Base-by-base conservation (phyloP, 64 coral and sea anemone genomes). In the Catalaphyllia jardinei region DNA sequence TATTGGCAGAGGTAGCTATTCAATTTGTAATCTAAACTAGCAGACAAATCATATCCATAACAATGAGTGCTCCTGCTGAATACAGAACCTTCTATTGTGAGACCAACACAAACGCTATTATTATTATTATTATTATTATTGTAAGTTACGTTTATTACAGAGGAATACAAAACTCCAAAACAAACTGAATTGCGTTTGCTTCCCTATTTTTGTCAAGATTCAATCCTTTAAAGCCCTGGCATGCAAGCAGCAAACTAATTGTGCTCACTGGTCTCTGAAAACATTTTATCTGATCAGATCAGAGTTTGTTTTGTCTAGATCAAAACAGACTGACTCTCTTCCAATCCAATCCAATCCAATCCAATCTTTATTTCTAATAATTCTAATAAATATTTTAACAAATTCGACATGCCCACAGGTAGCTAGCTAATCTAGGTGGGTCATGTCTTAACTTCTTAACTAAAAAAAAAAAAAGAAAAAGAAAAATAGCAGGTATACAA, bases 81-180 rank as follows among this genome's bases (percentile, higher is more conserved):
- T 28, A 79, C 24, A 54, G 76, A 12, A 11, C 51, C n/a, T 39
- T 46, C 49, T 79, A 29, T 79, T 29, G 50, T 55, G 76, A 5
- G 16, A 4, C 46, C 76, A 4, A 28, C 76, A 79, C 49, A 79
- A 57, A 57, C 9, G 10, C 16, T 29, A 55, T 55, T 75, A 57
- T 46, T 46, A 78, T 79, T 51, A 79, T 59, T 29, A 55, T 55
- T 75, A 57, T 46, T 46, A 78, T 79, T 51, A 79, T 59, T 79
- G 50, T 10, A 79, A 55, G 55, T 28, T 50, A 20, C 11, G 11
- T 27, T 55, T 55, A 29, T 79, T 4, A 55, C 15, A 57, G 49
- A 51, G 20, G 28, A 79, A 12, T 22, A 4, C 14, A 57, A 20
- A 46, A 5, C 76, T 29, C 19, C 2, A 4, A 8, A 52, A 67